Evolutionary conservation across 2,113 vertebrate genomes (phyloP).

Genomic region (Petroica traversi): DNA sequence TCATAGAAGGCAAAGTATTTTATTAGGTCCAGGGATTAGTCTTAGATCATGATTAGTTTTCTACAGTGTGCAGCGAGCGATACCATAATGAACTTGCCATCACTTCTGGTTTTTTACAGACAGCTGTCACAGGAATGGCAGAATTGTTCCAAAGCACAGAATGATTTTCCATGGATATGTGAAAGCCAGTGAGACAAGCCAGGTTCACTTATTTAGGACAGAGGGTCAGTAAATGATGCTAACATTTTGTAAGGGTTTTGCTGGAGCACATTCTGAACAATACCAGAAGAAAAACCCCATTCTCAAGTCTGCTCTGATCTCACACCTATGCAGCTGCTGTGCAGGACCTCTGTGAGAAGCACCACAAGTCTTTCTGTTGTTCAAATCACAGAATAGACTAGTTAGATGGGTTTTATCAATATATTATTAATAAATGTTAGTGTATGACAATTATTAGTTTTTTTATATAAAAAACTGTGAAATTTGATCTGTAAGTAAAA

Average conservation of each 20-base stretch:
- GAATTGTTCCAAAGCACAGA: background rate
- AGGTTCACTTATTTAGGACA: background rate
- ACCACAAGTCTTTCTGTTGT: background rate
- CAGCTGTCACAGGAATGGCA: background rate
- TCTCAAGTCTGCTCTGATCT: background rate
- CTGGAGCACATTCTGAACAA: background rate
- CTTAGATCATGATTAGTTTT: background rate
- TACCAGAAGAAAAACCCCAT: background rate
- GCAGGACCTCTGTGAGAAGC: background rate
- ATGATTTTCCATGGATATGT: background rate
- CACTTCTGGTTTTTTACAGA: background rate
- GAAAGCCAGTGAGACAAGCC: background rate
- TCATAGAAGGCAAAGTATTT: background rate
- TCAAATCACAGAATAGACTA: background rate
- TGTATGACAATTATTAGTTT: background rate
- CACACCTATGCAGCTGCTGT: background rate
- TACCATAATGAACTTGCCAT: background rate
- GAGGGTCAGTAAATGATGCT: background rate
- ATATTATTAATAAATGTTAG: background rate
- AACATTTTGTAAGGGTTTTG: background rate
- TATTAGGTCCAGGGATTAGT: background rate
- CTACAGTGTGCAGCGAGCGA: background rate
- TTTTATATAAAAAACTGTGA: background rate
- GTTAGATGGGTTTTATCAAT: background rate
- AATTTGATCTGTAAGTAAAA: background rate